phyloP scores from a whole-genome alignment of 2,888 invertebrate species.

The Dolichomitus sp. region DNA sequence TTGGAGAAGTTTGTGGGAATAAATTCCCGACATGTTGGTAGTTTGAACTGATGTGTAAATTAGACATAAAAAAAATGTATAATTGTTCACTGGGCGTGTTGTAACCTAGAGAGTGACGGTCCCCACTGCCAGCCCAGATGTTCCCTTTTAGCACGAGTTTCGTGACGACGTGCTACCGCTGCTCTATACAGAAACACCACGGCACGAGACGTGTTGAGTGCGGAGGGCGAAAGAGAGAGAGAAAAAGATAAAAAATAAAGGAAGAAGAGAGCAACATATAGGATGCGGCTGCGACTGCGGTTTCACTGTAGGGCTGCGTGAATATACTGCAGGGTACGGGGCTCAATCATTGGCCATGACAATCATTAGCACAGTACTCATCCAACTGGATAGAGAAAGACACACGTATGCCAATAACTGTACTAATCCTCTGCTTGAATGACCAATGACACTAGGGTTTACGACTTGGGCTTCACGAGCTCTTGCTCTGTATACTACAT shows the following conservation, averaged over 20 bases:
- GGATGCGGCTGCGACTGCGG: conserved; percentile 31
- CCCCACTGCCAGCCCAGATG: conserved; percentile 50
- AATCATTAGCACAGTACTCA: neutral
- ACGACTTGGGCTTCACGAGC: conserved; percentile 9
- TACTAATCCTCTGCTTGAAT: neutral
- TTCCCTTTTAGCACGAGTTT: conserved; percentile 60
- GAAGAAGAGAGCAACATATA: conserved; percentile 20
- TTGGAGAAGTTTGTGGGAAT: neutral
- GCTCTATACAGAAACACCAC: conserved; percentile 20
- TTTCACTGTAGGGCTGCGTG: conserved; percentile 34
- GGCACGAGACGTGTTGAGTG: conserved; percentile 32
- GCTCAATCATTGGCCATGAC: neutral
- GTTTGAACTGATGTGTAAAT: neutral
- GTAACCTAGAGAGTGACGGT: conserved; percentile 26
- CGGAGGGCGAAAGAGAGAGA: conserved; percentile 37
- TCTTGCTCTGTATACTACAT: conserved; percentile 21
- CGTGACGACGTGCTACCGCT: conserved; percentile 50
- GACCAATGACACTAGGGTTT: conserved; percentile 6
- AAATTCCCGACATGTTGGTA: neutral
- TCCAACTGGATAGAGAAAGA: neutral
- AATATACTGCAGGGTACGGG: neutral
- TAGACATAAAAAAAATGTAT: neutral
- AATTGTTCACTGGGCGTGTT: conserved; percentile 31
- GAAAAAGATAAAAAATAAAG: conserved; percentile 7
- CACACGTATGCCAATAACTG: neutral